These are phyloP conservation scores for Atopsyche davidsoni DNA, from an alignment of 1,140 invertebrate species.

Conservation along the genomic window DNA sequence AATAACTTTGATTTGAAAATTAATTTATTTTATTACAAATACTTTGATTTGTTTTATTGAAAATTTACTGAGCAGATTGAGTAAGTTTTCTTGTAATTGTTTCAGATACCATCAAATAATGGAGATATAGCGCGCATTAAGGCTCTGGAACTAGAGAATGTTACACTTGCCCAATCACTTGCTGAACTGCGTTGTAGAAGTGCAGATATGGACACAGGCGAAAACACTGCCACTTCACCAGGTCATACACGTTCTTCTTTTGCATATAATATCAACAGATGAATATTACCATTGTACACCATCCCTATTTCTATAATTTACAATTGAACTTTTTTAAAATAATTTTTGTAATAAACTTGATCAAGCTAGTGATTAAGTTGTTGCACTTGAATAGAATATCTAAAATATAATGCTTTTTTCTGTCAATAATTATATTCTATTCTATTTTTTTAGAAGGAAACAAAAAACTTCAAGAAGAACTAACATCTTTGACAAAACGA, in stretches of 20 bases:
- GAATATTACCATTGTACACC: neutral
- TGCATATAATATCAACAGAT: slow-evolving; percentile 4
- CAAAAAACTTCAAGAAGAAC: slow-evolving; percentile 63
- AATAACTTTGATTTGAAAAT: no score
- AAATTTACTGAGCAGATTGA: no score
- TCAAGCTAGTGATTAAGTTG: no score
- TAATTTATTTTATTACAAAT: no score
- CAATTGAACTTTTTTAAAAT: neutral
- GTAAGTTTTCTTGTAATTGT: no score
- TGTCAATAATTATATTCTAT: no score
- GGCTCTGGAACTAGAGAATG: slow-evolving; percentile 44
- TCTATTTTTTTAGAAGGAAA: slow-evolving; percentile 19
- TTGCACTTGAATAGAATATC: no score
- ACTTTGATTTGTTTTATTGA: no score
- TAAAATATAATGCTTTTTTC: no score
- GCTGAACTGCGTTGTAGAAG: slow-evolving; percentile 39
- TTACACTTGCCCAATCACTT: slow-evolving; percentile 42
- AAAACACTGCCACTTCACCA: slow-evolving; percentile 19
- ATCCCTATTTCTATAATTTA: neutral
- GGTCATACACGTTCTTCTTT: slow-evolving; percentile 7
- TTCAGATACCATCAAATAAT: slow-evolving; percentile 34
- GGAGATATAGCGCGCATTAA: slow-evolving; percentile 42
- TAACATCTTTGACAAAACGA: slow-evolving; percentile 74
- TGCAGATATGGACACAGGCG: slow-evolving; percentile 29
- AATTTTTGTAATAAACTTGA: no score